Conservation (phyloP, 2,797 vertebrate species). For the Odontamblyopus rebecca region DNA sequence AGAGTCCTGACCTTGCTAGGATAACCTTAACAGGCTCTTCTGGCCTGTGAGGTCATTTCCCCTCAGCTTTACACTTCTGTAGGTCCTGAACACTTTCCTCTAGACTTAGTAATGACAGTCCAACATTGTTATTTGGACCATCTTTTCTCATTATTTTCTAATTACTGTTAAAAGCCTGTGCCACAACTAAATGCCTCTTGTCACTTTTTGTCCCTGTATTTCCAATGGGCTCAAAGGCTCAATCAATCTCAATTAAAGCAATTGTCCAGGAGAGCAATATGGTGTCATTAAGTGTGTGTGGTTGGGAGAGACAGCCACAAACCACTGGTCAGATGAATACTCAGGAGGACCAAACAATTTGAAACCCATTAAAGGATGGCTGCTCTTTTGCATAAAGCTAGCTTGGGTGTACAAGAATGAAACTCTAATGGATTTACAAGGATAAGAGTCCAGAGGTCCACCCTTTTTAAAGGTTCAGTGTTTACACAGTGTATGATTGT, state of each 20-base stretch:
- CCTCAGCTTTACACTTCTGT: neutral
- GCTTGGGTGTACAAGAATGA: neutral
- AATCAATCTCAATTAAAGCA: conserved; percentile 12
- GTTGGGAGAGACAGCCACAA: neutral
- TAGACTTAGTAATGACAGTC: neutral
- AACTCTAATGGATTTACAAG: neutral
- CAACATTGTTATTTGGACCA: conserved; percentile 7
- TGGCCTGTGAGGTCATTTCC: neutral
- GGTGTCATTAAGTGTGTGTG: neutral
- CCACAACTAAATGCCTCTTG: conserved; percentile 10
- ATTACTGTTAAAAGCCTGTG: conserved; percentile 5
- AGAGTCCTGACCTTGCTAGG: neutral
- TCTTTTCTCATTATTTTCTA: conserved; percentile 16
- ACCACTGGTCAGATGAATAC: conserved; percentile 14
- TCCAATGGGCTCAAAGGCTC: neutral
- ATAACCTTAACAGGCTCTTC: neutral
- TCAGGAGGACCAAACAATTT: conserved; percentile 9
- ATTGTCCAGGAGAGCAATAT: conserved; percentile 1
- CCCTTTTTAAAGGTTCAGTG: neutral
- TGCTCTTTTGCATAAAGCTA: conserved; percentile 3
- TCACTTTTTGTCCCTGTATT: conserved; percentile 10
- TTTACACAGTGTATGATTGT: neutral
- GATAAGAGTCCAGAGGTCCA: neutral
- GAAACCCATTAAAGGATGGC: conserved; percentile 5
- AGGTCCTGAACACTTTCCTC: neutral